Conservation (phyloP, 1,140 invertebrate species). For the Hypsibius dujardini region DNA sequence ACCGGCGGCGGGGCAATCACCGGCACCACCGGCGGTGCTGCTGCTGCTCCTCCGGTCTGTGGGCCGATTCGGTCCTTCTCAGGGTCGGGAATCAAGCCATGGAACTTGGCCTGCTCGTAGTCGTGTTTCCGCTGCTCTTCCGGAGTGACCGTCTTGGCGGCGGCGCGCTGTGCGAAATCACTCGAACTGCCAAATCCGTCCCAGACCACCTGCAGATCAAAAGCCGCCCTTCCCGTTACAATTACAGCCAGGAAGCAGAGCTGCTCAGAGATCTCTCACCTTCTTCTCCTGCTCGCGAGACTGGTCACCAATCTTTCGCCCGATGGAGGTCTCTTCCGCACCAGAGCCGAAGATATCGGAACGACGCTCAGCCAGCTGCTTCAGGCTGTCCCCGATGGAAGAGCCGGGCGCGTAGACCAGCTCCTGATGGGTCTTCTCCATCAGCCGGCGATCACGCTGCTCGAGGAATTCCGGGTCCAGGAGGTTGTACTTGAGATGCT, state of each 20-base stretch:
- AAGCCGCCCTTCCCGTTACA: no score
- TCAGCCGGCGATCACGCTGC: constrained; percentile 68
- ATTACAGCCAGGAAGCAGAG: no score
- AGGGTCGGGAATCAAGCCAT: constrained; percentile 50
- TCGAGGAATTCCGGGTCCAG: constrained; percentile 95
- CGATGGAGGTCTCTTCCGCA: constrained; percentile 93
- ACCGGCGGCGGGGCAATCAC: constrained; percentile 22
- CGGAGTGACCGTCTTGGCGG: constrained; percentile 80
- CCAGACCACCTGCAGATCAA: constrained; percentile 50
- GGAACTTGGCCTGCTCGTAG: constrained; percentile 27
- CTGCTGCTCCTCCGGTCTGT: constrained; percentile 31
- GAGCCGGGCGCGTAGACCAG: constrained; percentile 67
- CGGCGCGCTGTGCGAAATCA: constrained; percentile 71
- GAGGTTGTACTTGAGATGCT: constrained; percentile 91
- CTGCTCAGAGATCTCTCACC: no score
- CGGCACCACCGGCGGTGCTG: constrained; percentile 16
- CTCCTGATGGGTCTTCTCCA: constrained; percentile 64
- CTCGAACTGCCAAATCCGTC: constrained; percentile 91
- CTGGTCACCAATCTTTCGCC: constrained; percentile 96
- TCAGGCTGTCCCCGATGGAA: constrained; percentile 83
- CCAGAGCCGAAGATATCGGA: constrained; percentile 99
- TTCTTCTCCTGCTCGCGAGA: constrained; percentile 47
- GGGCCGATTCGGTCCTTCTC: constrained; percentile 58
- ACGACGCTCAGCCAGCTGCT: constrained; percentile 86
- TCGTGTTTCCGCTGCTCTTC: constrained; percentile 45